These are phyloP conservation scores for Phocides pigmalion DNA, from an alignment of 1,140 invertebrate genomes.

Conservation along the genomic window DNA sequence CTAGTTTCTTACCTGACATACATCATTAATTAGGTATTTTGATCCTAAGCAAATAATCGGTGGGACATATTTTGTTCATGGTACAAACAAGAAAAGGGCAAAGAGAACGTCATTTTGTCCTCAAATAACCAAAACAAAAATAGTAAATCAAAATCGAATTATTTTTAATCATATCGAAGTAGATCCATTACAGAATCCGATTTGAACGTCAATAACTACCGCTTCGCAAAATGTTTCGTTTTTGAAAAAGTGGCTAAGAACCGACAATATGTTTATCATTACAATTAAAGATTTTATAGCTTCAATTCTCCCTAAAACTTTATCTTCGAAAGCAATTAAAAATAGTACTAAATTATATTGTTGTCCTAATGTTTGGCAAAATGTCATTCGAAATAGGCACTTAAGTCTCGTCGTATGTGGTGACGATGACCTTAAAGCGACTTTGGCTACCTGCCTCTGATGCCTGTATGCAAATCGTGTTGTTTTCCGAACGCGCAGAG, in stretches of 20 bases:
- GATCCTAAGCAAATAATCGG: background rate
- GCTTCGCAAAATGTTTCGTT: too few relatives aligned
- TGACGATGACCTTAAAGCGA: conserved; percentile 69
- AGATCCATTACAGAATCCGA: too few relatives aligned
- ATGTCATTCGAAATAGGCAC: conserved; percentile 65
- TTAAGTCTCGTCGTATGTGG: conserved; percentile 61
- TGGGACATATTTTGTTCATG: background rate
- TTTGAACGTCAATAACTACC: too few relatives aligned
- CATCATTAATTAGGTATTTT: background rate
- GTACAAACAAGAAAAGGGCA: background rate
- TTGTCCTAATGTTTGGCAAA: conserved; percentile 61
- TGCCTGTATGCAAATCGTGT: conserved; percentile 77
- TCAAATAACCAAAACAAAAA: too few relatives aligned
- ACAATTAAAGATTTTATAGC: background rate
- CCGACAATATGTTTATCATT: background rate
- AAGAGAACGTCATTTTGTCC: background rate
- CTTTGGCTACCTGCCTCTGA: conserved; percentile 64
- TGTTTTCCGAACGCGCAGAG: conserved; percentile 64
- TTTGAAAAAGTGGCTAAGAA: too few relatives aligned
- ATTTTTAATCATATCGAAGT: too few relatives aligned
- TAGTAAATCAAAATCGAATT: too few relatives aligned
- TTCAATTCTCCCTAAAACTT: background rate
- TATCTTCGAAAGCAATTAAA: background rate
- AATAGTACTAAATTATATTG: background rate
- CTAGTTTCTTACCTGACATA: too few relatives aligned